These are phyloP conservation scores for Macrosiphum euphorbiae DNA, from an alignment of 2,888 invertebrate species.

Conservation along the genomic window DNA sequence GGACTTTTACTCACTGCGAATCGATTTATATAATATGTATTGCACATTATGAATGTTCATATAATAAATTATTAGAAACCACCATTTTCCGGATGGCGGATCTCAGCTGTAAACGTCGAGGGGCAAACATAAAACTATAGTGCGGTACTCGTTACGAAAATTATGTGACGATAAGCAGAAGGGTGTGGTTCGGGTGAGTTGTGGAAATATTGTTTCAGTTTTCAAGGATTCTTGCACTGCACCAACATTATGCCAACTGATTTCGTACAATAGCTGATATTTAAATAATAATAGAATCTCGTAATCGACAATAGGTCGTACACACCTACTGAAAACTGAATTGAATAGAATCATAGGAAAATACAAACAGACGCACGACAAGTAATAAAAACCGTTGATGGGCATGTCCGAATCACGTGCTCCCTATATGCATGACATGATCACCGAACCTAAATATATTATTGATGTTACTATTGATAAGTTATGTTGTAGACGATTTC, in stretches of 20 bases:
- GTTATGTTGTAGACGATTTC: slow-evolving; percentile 50
- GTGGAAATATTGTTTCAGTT: neutral
- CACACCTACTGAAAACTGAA: neutral
- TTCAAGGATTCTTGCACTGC: neutral
- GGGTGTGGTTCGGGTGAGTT: neutral
- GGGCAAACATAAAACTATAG: slow-evolving; percentile 2
- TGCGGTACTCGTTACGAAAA: neutral
- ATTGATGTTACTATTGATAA: slow-evolving; percentile 32
- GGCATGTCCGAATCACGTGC: slow-evolving; percentile 53
- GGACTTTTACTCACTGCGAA: neutral
- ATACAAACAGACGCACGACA: neutral
- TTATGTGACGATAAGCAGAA: neutral
- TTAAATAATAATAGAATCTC: slow-evolving; percentile 6
- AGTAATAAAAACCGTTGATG: slow-evolving; percentile 15
- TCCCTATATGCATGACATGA: neutral
- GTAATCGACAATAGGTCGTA: slow-evolving; percentile 31
- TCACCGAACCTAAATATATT: slow-evolving; percentile 13
- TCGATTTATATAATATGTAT: neutral
- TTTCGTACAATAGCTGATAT: neutral
- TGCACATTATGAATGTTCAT: neutral
- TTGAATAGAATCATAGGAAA: neutral
- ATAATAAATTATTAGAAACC: slow-evolving; percentile 3
- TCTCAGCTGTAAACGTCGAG: neutral
- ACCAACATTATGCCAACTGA: neutral
- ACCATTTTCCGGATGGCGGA: neutral